Percentiles rank a stretch among this genome's conserved stretches.
These are phyloP conservation scores for Platynereis dumerilii DNA, from an alignment of 2,888 invertebrate genomes.

Conservation along the genomic window DNA sequence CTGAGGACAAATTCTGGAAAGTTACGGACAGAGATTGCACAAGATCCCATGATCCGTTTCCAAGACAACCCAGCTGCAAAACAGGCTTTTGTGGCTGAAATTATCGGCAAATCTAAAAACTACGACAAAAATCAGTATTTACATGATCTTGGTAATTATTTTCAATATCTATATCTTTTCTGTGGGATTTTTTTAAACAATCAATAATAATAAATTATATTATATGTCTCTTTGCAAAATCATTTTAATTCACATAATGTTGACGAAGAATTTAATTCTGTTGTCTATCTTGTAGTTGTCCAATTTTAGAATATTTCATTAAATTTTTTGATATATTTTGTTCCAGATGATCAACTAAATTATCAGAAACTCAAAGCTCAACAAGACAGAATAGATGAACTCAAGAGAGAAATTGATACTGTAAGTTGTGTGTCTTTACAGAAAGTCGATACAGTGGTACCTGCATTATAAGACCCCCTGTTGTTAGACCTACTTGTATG, in stretches of 20 bases:
- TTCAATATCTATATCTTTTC: neutral
- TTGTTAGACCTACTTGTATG: too few species aligned
- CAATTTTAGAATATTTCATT: too few species aligned
- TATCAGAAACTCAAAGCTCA: neutral
- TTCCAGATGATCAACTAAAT: constrained; percentile 7
- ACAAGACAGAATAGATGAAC: neutral
- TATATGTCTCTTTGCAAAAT: too few species aligned
- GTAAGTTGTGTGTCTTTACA: too few species aligned
- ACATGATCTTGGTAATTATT: constrained; percentile 33
- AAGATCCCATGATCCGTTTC: constrained; percentile 36
- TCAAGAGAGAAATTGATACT: neutral
- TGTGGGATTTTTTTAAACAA: too few species aligned
- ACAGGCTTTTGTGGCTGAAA: constrained; percentile 27
- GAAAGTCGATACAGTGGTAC: too few species aligned
- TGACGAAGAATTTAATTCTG: too few species aligned
- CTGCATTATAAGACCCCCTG: too few species aligned
- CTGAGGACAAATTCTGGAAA: constrained; percentile 42
- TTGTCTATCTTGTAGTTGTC: too few species aligned
- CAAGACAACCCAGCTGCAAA: constrained; percentile 26
- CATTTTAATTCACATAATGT: too few species aligned
- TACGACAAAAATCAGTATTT: constrained; percentile 18
- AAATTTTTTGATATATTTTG: too few species aligned
- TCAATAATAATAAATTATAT: too few species aligned
- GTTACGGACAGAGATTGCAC: constrained; percentile 30
- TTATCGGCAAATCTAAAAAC: constrained; percentile 29